phyloP scores from a whole-genome alignment of 1,140 invertebrate genomes.

The Ips typographus region DNA sequence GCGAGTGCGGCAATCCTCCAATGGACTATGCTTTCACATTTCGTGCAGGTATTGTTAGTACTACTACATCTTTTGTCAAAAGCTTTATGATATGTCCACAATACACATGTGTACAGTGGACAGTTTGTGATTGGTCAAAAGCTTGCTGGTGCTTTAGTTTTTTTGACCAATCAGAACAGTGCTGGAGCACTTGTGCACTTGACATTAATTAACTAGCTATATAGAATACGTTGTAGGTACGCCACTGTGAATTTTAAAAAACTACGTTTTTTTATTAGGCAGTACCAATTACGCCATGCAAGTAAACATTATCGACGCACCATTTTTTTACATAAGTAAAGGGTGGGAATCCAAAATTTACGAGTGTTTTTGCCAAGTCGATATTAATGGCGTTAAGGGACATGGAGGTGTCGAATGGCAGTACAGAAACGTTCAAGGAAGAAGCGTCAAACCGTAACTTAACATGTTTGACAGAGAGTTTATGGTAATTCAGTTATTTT shows the following conservation, averaged over 20 bases:
- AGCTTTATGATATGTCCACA: too few species aligned
- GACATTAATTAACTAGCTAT: too few species aligned
- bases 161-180: not conserved
- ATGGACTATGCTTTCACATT: slow-evolving; percentile 65
- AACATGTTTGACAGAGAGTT: not conserved
- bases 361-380: slow-evolving; percentile 62
- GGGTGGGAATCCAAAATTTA: slow-evolving; percentile 66
- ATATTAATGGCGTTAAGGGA: slow-evolving; percentile 65
- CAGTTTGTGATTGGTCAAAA: too few species aligned
- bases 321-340: slow-evolving; percentile 66
- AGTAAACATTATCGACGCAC: slow-evolving; percentile 60
- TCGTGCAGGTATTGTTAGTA: slow-evolving; percentile 60
- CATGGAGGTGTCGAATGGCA: slow-evolving; percentile 70
- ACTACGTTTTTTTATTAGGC: slow-evolving; percentile 49
- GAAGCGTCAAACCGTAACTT: slow-evolving; percentile 15
- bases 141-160: not conserved
- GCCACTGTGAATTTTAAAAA: not conserved
- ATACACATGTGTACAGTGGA: too few species aligned
- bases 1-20: slow-evolving; percentile 64
- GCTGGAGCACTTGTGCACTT: too few species aligned
- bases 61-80: too few species aligned
- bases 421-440: slow-evolving; percentile 56
- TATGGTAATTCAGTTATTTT: not conserved
- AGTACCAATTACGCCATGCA: slow-evolving; percentile 54
- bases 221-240: not conserved